These are phyloP conservation scores for Linnaemya tessellans DNA, from an alignment of 2,888 invertebrate species.

Conservation along the genomic window DNA sequence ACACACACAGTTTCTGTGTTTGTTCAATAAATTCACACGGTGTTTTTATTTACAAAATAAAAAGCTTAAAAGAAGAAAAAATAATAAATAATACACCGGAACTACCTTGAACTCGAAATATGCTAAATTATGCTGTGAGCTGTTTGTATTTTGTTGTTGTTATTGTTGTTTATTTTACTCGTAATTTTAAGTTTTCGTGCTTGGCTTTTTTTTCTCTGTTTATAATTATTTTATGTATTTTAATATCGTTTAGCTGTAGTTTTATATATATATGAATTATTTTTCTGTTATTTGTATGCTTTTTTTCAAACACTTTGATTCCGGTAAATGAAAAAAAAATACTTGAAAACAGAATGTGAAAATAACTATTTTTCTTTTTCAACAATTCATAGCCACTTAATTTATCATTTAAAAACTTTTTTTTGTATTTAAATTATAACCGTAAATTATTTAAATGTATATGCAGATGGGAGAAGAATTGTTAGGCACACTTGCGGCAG, in stretches of 20 bases:
- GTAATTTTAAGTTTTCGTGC: not conserved
- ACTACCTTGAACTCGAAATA: constrained; percentile 70
- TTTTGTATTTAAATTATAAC: constrained; percentile 43
- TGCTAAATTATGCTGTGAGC: constrained; percentile 29
- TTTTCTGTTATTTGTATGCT: not conserved
- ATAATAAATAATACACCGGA: constrained; percentile 57
- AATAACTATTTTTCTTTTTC: constrained; percentile 1
- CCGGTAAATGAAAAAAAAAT: constrained; percentile 2
- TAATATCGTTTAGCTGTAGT: constrained; percentile 24
- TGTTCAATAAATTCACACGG: constrained; percentile 62
- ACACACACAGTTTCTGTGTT: constrained; percentile 4
- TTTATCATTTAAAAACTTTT: constrained; percentile 57
- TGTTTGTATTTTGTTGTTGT: not conserved
- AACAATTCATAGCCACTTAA: constrained; percentile 51
- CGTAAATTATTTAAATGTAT: constrained; percentile 53
- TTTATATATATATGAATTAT: not conserved
- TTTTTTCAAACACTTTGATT: constrained; percentile 19
- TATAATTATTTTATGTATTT: constrained; percentile 31
- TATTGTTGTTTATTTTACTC: no score
- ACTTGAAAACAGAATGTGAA: constrained; percentile 10
- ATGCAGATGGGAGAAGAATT: no score
- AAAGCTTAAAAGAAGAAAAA: not conserved
- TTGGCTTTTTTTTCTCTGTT: constrained; percentile 3
- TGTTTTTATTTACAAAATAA: constrained; percentile 7
- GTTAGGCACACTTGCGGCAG: not conserved